Base-by-base conservation (phyloP, 2,888 invertebrate species). In the Nysson spinosus region DNA sequence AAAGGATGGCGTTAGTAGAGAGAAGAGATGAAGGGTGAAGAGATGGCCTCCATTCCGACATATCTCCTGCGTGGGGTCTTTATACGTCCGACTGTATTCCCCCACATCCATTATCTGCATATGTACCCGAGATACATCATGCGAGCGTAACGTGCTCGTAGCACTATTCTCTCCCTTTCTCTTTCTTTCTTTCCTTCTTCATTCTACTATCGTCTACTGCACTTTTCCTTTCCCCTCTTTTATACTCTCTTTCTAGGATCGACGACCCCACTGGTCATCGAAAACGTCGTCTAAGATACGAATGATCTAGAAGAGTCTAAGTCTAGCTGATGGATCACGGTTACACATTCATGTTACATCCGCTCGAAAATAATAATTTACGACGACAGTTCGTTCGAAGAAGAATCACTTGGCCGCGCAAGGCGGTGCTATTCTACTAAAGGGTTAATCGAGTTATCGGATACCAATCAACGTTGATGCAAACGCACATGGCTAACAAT, bases 41-140 rank as follows among this genome's bases (percentile, higher is more conserved):
- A 76, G 73, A 72, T 73, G 77, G 68, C 70, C 75, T 71, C 73
- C 62, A 69, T 66, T 68, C 66, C 72, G 66, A 62, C 73, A 39
- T 76, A 73, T 76, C 75, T 75, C 56, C 58, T 72, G 73, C 77
- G 70, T 75, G 77, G 73, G 73, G 75, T 73, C 77, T 75, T 76
- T 73, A 71, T 74, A 77, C 67, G 69, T 77, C 74, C 72, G 69
- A 77, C 75, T 76, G 62, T 77, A 69, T 82, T 71, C 76, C 79
- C 73, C 73, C 65, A 61, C 74, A 65, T 72, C 69, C 72, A 69
- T 77, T 74, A 76, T 76, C 76, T 66, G 64, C 76, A 70, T 77
- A 66, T 70, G 66, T 72, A 72, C 74, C 58, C 57, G 76, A 47
- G 61, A 70, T 63, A 73, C 64, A 60, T 76, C 62, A 66, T 68